Percentiles rank a stretch among this genome's conserved stretches.
Conservation (phyloP, 2,797 vertebrate species). For the Sylvilagus floridanus region DNA sequence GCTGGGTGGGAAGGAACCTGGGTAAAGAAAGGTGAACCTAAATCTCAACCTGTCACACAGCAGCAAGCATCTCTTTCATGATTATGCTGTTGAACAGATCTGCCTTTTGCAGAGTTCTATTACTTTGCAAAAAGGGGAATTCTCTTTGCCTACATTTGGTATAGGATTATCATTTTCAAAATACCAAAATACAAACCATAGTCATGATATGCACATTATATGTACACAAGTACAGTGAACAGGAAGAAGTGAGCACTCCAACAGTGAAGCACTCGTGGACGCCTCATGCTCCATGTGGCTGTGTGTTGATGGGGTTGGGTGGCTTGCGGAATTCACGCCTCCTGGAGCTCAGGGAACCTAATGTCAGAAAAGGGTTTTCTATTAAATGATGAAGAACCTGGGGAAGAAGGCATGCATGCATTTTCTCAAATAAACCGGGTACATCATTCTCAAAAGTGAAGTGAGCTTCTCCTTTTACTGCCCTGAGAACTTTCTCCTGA, state of each 20-base stretch:
- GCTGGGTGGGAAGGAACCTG: neutral
- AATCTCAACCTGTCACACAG: neutral
- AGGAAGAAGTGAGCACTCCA: neutral
- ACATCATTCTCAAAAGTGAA: conserved; percentile 29
- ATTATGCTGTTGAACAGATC: conserved; percentile 20
- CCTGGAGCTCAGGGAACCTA: neutral
- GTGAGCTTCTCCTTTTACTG: neutral
- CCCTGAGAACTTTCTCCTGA: conserved; percentile 40
- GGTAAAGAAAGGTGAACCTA: conserved; percentile 39
- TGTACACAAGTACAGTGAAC: neutral
- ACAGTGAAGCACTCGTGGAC: neutral
- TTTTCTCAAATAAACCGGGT: neutral
- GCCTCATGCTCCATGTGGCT: neutral
- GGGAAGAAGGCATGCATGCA: neutral
- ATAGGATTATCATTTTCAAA: conserved; percentile 21
- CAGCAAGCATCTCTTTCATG: neutral
- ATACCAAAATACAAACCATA: conserved; percentile 27
- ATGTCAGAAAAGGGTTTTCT: neutral
- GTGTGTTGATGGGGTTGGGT: neutral
- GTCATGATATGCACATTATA: neutral
- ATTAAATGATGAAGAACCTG: conserved; percentile 7
- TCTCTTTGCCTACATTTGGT: conserved; percentile 2
- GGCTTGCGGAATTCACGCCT: neutral
- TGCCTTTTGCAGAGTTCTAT: neutral
- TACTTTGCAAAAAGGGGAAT: conserved; percentile 22